Conservation (phyloP, 2,113 vertebrate species). For the Laticauda colubrina region DNA sequence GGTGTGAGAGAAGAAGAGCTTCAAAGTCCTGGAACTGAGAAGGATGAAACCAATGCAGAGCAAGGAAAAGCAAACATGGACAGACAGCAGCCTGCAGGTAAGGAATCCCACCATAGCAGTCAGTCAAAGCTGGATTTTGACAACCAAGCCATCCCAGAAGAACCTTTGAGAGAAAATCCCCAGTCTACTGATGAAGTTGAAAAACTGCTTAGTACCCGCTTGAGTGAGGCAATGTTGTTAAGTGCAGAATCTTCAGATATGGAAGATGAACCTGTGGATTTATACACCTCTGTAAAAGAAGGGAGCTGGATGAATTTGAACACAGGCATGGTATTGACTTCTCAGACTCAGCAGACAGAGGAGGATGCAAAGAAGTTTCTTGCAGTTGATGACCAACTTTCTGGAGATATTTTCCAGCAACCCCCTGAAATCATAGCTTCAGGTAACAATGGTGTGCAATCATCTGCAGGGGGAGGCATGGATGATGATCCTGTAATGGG, state of each 20-base stretch:
- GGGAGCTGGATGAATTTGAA: conserved; percentile 2
- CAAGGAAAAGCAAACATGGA: not conserved
- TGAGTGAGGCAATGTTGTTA: conserved; percentile 19
- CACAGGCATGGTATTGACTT: not conserved
- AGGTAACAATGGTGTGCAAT: not conserved
- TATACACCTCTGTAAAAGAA: not conserved
- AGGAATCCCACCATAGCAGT: not conserved
- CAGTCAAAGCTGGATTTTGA: not conserved
- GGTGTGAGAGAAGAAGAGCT: not conserved
- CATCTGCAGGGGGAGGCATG: not conserved
- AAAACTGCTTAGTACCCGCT: conserved; percentile 4
- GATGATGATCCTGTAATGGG: not conserved
- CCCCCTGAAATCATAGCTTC: not conserved
- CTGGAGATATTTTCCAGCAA: not conserved
- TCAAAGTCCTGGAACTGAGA: not conserved
- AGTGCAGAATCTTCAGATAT: not conserved
- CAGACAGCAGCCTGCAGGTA: too few species aligned
- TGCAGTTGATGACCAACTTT: not conserved
- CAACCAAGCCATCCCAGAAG: not conserved
- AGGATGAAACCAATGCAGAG: not conserved
- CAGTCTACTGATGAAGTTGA: not conserved
- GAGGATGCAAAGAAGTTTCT: not conserved
- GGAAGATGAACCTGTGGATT: not conserved
- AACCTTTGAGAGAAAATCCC: not conserved
- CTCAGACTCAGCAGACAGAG: conserved; percentile 17